Base-by-base conservation (phyloP, 1,140 invertebrate genomes). In the Temnothorax nylanderi region DNA sequence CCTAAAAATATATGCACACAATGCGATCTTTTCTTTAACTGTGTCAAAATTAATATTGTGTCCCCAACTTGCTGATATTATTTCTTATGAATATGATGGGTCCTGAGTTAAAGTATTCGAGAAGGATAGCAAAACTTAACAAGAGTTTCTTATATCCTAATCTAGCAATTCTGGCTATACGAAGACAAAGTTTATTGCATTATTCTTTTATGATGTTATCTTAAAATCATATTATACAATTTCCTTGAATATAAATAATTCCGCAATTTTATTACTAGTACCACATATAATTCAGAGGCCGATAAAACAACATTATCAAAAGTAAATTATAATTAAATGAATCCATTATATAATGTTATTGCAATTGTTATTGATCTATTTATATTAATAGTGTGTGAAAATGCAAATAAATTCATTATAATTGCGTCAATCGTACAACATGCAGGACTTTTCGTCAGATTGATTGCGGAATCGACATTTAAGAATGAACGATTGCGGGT, bases 401-500 rank as follows among this genome's bases (percentile, higher is more conserved):
- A 51, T 21, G 11, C 16, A 32, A 60, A 34, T 80, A 21, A 67
- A 69, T 51, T 67, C 18, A 67, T 80, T n/a, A 51, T 10, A 32
- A 77, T 34, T 47, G 21, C 41, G 26, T 47, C 26, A 8, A 51
- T 80, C 62, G 32, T 18, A 13, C n/a, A 18, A 51, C 32, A 47
- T 11, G 10, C 44, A 6, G 11, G 7, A 21, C 13, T 60, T 62
- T 26, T 76, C 37, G 37, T 62, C 37, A 44, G 21, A 51, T 4
- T 44, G 32, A 77, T 62, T 62, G 56, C 7, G 16, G 51, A 47
- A 65, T 78, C 41, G 67, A 41, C 26, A 60, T 74, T 74, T 58
- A 71, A 81, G 64, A 56, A 51, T 6, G 34, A 69, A 69, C 64
- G 56, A 81, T 71, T 13, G 80, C 11, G 13, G 44, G 56, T 84